Percentiles rank a stretch among this genome's conserved stretches.
phyloP scores from a whole-genome alignment of 2,113 vertebrate genomes.

The Phodopus roborovskii region DNA sequence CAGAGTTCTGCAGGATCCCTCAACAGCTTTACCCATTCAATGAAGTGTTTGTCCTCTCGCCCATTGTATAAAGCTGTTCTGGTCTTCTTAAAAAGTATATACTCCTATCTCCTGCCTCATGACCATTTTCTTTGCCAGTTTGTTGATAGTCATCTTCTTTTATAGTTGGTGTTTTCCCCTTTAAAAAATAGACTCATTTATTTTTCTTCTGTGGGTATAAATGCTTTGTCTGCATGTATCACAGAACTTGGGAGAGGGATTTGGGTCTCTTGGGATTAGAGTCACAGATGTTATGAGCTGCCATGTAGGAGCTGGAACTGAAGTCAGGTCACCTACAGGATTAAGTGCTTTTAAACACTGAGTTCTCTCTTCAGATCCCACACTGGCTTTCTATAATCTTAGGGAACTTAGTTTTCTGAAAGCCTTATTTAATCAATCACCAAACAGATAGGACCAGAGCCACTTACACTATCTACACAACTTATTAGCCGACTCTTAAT shows the following conservation, averaged over 20 bases:
- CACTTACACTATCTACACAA: not conserved
- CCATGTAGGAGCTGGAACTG: too few relatives aligned
- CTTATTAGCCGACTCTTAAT: not conserved
- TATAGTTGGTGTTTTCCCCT: not conserved
- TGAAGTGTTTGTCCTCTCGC: not conserved
- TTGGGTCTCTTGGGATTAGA: not conserved
- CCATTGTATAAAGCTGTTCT: not conserved
- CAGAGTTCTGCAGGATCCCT: not conserved
- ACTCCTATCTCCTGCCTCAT: not conserved
- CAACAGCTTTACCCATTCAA: not conserved
- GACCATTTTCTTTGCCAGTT: not conserved
- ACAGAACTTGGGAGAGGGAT: not conserved
- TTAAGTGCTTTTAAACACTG: not conserved
- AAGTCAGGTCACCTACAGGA: not conserved
- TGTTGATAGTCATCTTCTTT: not conserved
- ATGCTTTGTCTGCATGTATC: not conserved
- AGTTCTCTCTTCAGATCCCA: accelerated
- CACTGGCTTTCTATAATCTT: not conserved
- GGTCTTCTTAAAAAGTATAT: not conserved
- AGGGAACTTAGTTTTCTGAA: not conserved
- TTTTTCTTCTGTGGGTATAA: not conserved
- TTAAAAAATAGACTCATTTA: too few relatives aligned
- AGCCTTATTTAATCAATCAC: not conserved
- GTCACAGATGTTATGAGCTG: not conserved
- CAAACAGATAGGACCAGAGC: not conserved